Evolutionary conservation across 64 coral and sea anemone genomes (phyloP).

Genomic region (Catalaphyllia jardinei): DNA sequence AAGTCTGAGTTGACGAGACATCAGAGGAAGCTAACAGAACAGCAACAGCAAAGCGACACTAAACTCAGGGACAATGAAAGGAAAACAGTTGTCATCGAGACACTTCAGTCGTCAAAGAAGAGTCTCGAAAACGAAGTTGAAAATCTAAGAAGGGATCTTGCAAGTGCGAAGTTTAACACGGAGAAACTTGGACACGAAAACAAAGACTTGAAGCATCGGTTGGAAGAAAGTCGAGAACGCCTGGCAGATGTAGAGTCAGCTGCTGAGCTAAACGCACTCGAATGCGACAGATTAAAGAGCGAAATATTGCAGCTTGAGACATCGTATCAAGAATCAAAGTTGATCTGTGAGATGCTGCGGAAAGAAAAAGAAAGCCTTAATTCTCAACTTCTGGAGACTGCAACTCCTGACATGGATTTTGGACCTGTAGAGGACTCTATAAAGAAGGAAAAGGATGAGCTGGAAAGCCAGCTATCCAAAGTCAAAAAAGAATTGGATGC

Average conservation of each 20-base stretch:
- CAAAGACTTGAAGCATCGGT: constrained; percentile 48
- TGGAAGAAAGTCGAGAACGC: constrained; percentile 43
- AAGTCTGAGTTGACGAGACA: constrained; percentile 5
- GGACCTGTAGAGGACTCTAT: constrained; percentile 13
- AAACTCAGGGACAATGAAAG: constrained; percentile 13
- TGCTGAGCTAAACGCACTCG: constrained; percentile 45
- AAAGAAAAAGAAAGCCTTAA: constrained; percentile 72
- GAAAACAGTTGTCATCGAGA: constrained; percentile 43
- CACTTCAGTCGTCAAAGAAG: constrained; percentile 51
- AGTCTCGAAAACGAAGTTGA: constrained; percentile 73
- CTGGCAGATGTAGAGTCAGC: constrained; percentile 35
- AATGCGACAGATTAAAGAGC: constrained; percentile 53
- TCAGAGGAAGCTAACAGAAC: constrained; percentile 13
- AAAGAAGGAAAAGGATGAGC: constrained; percentile 45
- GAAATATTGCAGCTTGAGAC: constrained; percentile 66
- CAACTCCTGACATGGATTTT: neutral
- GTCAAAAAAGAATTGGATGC: constrained; percentile 32
- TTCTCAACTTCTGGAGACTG: constrained; percentile 36
- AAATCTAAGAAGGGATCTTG: constrained; percentile 47
- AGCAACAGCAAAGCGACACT: constrained; percentile 25
- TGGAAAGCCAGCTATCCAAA: constrained; percentile 38
- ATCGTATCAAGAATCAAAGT: constrained; percentile 54
- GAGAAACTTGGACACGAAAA: constrained; percentile 47
- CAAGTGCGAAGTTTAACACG: constrained; percentile 8
- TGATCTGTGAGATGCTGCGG: constrained; percentile 65